Evolutionary conservation across 2,113 vertebrate species (phyloP).

Genomic region (Urocitellus parryii): DNA sequence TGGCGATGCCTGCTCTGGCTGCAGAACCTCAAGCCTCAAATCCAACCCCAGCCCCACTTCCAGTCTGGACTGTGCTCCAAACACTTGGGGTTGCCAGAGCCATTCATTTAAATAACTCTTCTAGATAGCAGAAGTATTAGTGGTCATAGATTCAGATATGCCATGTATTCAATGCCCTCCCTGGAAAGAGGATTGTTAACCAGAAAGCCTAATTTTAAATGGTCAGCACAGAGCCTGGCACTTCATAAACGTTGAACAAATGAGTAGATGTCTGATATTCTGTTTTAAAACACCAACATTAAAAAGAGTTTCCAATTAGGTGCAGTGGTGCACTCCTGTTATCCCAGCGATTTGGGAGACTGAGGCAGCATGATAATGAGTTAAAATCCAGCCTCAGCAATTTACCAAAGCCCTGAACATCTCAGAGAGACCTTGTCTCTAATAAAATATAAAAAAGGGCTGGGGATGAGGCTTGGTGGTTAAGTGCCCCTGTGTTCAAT

Average conservation of each 20-base stretch:
- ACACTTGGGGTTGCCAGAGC: neutral
- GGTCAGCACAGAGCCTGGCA: neutral
- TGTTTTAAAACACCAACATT: conserved; percentile 30
- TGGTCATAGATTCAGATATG: neutral
- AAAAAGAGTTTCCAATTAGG: neutral
- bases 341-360: too few relatives aligned
- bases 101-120: neutral
- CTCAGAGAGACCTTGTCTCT: too few relatives aligned
- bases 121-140: neutral
- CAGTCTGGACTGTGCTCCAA: neutral
- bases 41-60: neutral
- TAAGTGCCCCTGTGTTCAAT: too few relatives aligned
- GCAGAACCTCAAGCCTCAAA: neutral
- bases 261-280: neutral
- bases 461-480: too few relatives aligned
- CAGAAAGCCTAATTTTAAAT: neutral
- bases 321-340: too few relatives aligned
- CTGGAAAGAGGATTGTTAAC: neutral
- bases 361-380: too few relatives aligned
- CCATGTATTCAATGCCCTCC: neutral
- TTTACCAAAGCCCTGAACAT: too few relatives aligned
- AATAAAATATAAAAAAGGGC: too few relatives aligned
- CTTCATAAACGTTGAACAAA: conserved; percentile 39
- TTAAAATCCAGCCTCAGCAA: too few relatives aligned
- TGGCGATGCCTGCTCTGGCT: neutral